Percentiles rank a stretch among this genome's conserved stretches.
These are phyloP conservation scores for Drosophila phalerata DNA, from an alignment of 2,888 invertebrate species.

Conservation along the genomic window DNA sequence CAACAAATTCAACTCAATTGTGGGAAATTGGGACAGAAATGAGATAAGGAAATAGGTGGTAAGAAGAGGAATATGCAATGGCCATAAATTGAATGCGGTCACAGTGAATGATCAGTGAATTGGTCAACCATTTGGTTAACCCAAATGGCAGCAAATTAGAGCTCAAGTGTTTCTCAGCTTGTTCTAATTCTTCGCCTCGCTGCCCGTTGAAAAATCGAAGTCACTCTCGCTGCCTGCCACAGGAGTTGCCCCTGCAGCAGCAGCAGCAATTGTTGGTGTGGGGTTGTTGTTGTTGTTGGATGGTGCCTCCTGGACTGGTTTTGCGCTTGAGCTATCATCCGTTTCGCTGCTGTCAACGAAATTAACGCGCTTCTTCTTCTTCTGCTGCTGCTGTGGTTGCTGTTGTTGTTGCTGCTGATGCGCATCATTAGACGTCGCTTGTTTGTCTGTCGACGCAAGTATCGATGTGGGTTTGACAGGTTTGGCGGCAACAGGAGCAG, in stretches of 20 bases:
- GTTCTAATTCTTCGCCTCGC: slow-evolving; percentile 81
- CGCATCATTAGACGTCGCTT: slow-evolving; percentile 80
- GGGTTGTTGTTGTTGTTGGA: slow-evolving; percentile 24
- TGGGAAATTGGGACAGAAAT: background rate
- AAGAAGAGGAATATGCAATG: slow-evolving; percentile 20
- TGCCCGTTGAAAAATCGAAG: slow-evolving; percentile 84
- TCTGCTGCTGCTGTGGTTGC: slow-evolving; percentile 68
- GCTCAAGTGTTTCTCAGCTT: slow-evolving; percentile 62
- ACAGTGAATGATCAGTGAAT: slow-evolving; percentile 52
- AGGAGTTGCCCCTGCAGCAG: slow-evolving; percentile 23
- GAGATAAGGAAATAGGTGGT: background rate
- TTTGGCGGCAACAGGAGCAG: slow-evolving; percentile 37
- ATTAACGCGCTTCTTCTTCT: slow-evolving; percentile 85
- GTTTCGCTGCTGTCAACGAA: slow-evolving; percentile 85
- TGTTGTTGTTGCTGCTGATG: slow-evolving; percentile 71
- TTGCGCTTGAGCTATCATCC: slow-evolving; percentile 83
- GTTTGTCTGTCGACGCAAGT: slow-evolving; percentile 77
- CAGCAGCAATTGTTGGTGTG: slow-evolving; percentile 13
- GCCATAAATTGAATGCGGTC: slow-evolving; percentile 70
- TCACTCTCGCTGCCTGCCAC: slow-evolving; percentile 83
- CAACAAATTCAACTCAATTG: background rate
- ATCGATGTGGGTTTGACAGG: slow-evolving; percentile 79
- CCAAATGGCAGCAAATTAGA: slow-evolving; percentile 80
- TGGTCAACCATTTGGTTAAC: slow-evolving; percentile 61
- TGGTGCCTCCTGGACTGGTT: slow-evolving; percentile 58